Conservation (phyloP, 2,888 invertebrate genomes). For the Nymphalis urticae region DNA sequence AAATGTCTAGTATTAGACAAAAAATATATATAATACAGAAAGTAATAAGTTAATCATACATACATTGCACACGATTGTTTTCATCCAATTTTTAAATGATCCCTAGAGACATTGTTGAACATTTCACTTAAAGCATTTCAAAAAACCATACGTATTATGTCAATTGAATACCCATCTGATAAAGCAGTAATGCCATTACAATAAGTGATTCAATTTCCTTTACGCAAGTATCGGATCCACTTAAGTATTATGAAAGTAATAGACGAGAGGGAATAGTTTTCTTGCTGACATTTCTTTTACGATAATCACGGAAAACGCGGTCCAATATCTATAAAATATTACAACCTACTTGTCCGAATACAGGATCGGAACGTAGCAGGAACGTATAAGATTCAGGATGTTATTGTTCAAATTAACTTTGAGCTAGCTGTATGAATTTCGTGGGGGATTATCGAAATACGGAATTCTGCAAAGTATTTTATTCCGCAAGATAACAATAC, state of each 20-base stretch:
- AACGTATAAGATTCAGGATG: conserved; percentile 52
- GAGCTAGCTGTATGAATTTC: conserved; percentile 43
- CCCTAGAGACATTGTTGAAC: conserved; percentile 38
- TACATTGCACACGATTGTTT: background rate
- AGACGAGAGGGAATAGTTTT: conserved; percentile 78
- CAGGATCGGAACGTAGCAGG: conserved; percentile 43
- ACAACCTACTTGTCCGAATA: conserved; percentile 52
- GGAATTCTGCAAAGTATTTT: conserved; percentile 2
- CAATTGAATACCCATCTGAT: conserved; percentile 70
- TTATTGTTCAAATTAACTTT: conserved; percentile 70
- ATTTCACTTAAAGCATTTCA: conserved; percentile 53
- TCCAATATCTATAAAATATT: conserved; percentile 80
- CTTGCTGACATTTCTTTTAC: conserved; percentile 81
- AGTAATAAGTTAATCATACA: no score
- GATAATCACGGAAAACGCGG: conserved; percentile 79
- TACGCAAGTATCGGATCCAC: conserved; percentile 78
- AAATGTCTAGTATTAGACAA: no score
- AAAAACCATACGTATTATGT: conserved; percentile 68
- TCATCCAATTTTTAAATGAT: background rate
- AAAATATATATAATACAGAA: no score
- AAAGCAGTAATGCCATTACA: conserved; percentile 75
- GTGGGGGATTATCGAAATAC: conserved; percentile 34
- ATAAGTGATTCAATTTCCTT: conserved; percentile 81
- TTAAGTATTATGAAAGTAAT: conserved; percentile 81
- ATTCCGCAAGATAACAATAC: conserved; percentile 13